Conservation (phyloP, 2,797 vertebrate genomes). For the Ficedula albicollis region DNA sequence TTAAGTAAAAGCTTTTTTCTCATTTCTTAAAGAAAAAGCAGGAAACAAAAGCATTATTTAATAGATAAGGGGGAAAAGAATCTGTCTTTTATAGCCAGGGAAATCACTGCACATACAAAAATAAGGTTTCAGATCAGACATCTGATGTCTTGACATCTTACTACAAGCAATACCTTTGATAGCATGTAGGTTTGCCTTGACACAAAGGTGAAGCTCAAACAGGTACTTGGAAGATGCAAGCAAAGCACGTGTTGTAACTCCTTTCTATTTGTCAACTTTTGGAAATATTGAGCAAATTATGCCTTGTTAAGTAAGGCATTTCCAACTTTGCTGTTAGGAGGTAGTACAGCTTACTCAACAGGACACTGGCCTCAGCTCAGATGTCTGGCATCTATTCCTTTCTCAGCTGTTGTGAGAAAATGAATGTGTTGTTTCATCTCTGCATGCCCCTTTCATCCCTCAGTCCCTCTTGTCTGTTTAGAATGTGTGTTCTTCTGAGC, state of each 20-base stretch:
- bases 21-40: not conserved
- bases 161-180: not conserved
- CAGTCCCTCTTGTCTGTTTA: not conserved
- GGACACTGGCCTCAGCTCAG: not conserved
- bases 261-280: not conserved
- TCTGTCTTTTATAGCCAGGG: not conserved
- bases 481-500: not conserved
- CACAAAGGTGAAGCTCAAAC: not conserved
- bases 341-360: not conserved
- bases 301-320: not conserved
- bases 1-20: not conserved
- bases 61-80: fast-evolving
- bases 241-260: not conserved
- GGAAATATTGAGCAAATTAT: not conserved
- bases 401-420: constrained; percentile 15
- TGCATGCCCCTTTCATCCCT: not conserved
- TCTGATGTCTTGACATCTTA: not conserved
- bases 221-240: not conserved
- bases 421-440: not conserved
- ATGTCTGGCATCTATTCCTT: constrained; percentile 3
- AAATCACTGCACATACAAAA: not conserved
- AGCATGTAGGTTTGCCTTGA: not conserved
- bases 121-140: not conserved
- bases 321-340: not conserved
- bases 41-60: not conserved